Evolutionary conservation across 2,113 vertebrate species (phyloP).

Genomic region (Mungos mungo): DNA sequence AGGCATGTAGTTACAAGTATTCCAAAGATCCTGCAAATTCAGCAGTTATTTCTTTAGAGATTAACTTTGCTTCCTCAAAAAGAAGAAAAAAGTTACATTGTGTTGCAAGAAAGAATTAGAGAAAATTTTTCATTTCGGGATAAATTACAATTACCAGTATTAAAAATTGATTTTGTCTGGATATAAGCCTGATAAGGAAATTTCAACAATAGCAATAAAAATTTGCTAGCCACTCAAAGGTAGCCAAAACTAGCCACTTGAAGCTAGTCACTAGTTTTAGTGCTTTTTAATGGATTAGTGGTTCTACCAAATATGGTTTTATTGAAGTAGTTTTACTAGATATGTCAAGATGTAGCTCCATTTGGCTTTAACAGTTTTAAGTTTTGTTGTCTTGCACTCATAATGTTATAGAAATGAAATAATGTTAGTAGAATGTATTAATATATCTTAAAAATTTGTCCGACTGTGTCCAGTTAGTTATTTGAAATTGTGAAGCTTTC

Average conservation of each 20-base stretch:
- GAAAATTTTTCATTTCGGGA: neutral
- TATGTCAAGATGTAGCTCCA: neutral
- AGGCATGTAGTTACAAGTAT: neutral
- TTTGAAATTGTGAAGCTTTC: neutral
- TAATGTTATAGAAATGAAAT: neutral
- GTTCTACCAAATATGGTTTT: neutral
- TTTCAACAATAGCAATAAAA: neutral
- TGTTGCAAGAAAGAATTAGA: neutral
- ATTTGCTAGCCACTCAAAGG: neutral
- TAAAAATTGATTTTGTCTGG: neutral
- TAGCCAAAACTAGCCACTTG: too few species aligned
- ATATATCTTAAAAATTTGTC: neutral
- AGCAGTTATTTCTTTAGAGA: neutral
- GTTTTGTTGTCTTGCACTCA: neutral
- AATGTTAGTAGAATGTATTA: neutral
- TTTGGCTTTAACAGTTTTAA: slow-evolving; percentile 8
- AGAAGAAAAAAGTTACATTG: neutral
- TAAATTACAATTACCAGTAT: neutral
- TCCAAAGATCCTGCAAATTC: neutral
- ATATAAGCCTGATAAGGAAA: neutral
- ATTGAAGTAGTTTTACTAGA: slow-evolving; percentile 26
- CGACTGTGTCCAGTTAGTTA: neutral
- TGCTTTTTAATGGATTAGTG: neutral
- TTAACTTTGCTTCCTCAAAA: neutral
- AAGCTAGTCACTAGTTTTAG: neutral